phyloP scores from a whole-genome alignment of 2,113 vertebrate genomes.

The Phalacrocorax pelagicus region DNA sequence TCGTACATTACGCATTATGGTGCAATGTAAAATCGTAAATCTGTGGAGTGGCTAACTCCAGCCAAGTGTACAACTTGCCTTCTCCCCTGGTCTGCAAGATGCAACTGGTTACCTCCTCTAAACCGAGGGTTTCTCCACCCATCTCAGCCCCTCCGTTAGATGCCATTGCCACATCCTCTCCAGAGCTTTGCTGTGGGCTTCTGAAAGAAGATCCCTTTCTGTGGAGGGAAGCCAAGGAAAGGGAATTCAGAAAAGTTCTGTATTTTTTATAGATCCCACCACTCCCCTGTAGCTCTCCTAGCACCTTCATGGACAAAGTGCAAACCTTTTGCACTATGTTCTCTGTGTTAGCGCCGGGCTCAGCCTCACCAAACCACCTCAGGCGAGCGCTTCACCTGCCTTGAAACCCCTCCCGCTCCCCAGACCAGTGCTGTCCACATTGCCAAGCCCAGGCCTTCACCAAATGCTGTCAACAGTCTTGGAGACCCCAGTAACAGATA shows the following conservation, averaged over 20 bases:
- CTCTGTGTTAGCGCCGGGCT: not conserved
- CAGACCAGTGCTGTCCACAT: not conserved
- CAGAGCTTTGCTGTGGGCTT: not conserved
- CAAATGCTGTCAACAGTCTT: not conserved
- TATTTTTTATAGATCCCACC: not conserved
- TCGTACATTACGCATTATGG: slow-evolving; percentile 33
- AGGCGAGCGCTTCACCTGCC: not conserved
- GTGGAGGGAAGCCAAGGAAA: not conserved
- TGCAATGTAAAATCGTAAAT: slow-evolving; percentile 44
- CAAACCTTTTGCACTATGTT: not conserved
- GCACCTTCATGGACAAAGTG: not conserved
- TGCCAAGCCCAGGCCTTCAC: not conserved
- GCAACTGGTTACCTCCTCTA: not conserved
- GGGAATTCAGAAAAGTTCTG: not conserved
- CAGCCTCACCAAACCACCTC: not conserved
- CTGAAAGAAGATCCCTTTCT: not conserved
- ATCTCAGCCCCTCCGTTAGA: not conserved
- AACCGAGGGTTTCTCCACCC: not conserved
- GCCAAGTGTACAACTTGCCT: not conserved
- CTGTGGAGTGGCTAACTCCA: slow-evolving; percentile 37
- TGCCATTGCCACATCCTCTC: not conserved
- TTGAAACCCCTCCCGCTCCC: not conserved
- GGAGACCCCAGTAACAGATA: not conserved
- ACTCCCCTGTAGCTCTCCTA: not conserved
- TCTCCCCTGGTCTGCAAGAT: not conserved